These are phyloP conservation scores for Seladonia tumulorum DNA, from an alignment of 2,888 invertebrate genomes.

Conservation along the genomic window DNA sequence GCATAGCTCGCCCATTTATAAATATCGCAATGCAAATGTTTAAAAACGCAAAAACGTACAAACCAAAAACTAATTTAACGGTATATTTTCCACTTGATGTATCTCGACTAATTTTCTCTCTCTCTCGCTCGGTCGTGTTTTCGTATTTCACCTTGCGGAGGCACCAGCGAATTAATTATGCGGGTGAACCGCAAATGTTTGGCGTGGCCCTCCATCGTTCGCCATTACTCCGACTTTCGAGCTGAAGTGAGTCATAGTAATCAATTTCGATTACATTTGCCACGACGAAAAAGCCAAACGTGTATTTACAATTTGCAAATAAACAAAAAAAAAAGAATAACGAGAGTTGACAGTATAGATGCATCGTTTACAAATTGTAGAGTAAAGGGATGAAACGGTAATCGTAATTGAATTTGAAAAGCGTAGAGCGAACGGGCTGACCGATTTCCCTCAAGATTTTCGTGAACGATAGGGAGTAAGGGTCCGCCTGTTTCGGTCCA, in stretches of 20 bases:
- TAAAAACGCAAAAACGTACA: background rate
- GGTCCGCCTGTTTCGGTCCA: background rate
- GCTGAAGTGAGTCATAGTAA: background rate
- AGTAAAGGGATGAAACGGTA: no score
- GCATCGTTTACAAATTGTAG: no score
- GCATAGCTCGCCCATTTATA: no score
- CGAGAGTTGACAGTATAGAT: no score
- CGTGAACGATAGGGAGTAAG: background rate
- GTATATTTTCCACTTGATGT: background rate
- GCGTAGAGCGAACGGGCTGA: background rate
- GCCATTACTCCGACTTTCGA: background rate
- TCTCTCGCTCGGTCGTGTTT: background rate
- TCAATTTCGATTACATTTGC: background rate
- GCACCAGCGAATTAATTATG: background rate
- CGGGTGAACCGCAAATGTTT: constrained; percentile 3
- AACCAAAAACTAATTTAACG: background rate
- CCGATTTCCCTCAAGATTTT: background rate
- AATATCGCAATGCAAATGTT: no score
- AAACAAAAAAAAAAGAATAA: no score
- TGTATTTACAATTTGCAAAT: background rate
- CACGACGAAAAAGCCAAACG: background rate
- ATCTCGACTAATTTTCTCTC: background rate
- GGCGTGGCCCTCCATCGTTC: background rate
- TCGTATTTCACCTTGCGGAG: background rate
- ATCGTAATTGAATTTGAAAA: background rate